phyloP scores from a whole-genome alignment of 2,888 invertebrate genomes.

The Drymonia ruficornis region DNA sequence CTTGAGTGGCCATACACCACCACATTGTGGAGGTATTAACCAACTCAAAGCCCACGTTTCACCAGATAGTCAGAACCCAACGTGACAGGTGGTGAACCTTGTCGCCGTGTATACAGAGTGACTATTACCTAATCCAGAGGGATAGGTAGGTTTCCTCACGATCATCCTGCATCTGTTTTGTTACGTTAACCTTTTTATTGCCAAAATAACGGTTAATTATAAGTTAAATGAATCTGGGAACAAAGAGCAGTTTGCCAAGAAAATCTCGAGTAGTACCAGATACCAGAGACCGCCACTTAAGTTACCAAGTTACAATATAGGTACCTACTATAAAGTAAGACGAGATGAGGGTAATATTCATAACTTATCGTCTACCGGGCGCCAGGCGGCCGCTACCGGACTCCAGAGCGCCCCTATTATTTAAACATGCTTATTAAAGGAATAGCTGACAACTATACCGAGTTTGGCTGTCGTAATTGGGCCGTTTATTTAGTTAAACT shows the following conservation, averaged over 20 bases:
- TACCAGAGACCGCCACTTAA: constrained; percentile 4
- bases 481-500: not conserved
- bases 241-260: not conserved
- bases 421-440: constrained; percentile 13
- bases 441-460: constrained; percentile 20
- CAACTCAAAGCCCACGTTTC: too few species aligned
- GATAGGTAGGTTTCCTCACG: too few species aligned
- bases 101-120: too few species aligned
- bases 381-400: constrained; percentile 29
- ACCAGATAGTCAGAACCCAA: too few species aligned
- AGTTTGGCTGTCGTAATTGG: constrained; percentile 5
- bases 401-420: constrained; percentile 12
- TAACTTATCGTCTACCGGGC: constrained; percentile 21
- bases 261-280: not conserved
- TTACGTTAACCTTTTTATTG: too few species aligned
- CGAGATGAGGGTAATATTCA: constrained; percentile 17
- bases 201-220: too few species aligned
- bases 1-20: too few species aligned
- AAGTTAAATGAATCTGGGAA: too few species aligned
- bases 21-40: too few species aligned
- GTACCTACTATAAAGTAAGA: constrained; percentile 13
- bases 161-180: too few species aligned
- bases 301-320: constrained; percentile 5
- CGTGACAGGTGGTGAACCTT: too few species aligned
- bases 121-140: too few species aligned